Evolutionary conservation across 2,888 invertebrate genomes (phyloP).

Genomic region (Leptopilina myrica): DNA sequence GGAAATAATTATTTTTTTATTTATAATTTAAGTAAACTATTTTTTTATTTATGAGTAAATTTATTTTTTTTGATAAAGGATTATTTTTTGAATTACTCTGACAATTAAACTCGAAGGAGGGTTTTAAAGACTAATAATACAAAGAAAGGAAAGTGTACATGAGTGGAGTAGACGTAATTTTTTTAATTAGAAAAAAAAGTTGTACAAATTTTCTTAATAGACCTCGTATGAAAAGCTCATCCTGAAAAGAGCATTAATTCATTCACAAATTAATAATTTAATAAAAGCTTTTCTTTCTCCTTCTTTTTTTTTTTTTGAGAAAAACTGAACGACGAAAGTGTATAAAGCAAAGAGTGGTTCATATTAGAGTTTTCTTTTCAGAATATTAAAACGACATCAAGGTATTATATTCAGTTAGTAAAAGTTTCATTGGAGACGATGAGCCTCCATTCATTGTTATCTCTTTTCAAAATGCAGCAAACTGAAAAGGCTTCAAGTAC

Average conservation of each 20-base stretch:
- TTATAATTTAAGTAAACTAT: no score
- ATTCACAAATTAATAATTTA: neutral
- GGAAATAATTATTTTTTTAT: no score
- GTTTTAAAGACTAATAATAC: no score
- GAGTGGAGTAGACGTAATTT: no score
- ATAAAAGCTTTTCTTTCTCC: neutral
- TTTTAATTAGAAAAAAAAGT: no score
- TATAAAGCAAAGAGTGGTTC: constrained; percentile 6
- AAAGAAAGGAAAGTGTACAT: no score
- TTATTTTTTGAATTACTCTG: no score
- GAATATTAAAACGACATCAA: constrained; percentile 20
- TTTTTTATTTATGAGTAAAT: no score
- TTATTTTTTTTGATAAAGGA: no score
- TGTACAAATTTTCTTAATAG: neutral
- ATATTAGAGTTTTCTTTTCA: constrained; percentile 26
- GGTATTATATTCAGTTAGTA: constrained; percentile 28
- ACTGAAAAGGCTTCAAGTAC: constrained; percentile 33
- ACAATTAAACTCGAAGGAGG: no score
- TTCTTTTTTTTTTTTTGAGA: neutral
- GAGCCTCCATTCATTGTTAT: constrained; percentile 37
- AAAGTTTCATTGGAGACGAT: constrained; percentile 38
- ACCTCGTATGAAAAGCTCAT: neutral
- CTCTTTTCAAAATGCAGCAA: constrained; percentile 21
- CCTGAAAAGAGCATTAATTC: neutral
- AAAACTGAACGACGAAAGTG: constrained; percentile 39